These are phyloP conservation scores for Chrysomela aeneicollis DNA, from an alignment of 2,888 invertebrate genomes.

Conservation along the genomic window DNA sequence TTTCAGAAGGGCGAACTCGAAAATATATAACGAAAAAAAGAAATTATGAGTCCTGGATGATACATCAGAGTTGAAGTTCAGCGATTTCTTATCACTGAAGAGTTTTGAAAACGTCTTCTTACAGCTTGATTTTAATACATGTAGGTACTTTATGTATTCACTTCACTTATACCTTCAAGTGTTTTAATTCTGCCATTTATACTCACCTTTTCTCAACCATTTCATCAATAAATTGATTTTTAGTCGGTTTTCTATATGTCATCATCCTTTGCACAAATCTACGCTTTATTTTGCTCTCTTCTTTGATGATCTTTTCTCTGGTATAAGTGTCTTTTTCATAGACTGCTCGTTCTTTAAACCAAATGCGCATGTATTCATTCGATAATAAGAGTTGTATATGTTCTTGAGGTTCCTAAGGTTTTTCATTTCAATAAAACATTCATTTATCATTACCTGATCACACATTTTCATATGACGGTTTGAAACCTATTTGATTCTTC, in stretches of 20 bases:
- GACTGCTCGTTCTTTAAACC: slow-evolving; percentile 65
- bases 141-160: too few relatives aligned
- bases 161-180: too few relatives aligned
- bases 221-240: slow-evolving; percentile 39
- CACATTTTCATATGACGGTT: slow-evolving; percentile 68
- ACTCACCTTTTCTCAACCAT: slow-evolving; percentile 20
- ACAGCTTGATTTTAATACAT: too few relatives aligned
- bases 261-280: slow-evolving; percentile 52
- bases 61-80: too few relatives aligned
- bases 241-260: slow-evolving; percentile 43
- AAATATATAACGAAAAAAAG: too few relatives aligned
- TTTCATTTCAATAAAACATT: background rate
- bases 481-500: slow-evolving; percentile 51
- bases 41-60: too few relatives aligned
- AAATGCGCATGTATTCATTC: slow-evolving; percentile 67
- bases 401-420: slow-evolving; percentile 10
- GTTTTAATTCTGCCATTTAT: too few relatives aligned
- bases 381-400: slow-evolving; percentile 64
- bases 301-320: slow-evolving; percentile 63
- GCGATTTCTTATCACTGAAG: too few relatives aligned
- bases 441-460: slow-evolving; percentile 15
- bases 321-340: slow-evolving; percentile 67
- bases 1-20: too few relatives aligned
- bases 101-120: too few relatives aligned
- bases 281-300: slow-evolving; percentile 60